A percentile compares a stretch with the other conserved stretches of the same genome.
Conservation (phyloP, 1,140 invertebrate species). For the Spodoptera litura region DNA sequence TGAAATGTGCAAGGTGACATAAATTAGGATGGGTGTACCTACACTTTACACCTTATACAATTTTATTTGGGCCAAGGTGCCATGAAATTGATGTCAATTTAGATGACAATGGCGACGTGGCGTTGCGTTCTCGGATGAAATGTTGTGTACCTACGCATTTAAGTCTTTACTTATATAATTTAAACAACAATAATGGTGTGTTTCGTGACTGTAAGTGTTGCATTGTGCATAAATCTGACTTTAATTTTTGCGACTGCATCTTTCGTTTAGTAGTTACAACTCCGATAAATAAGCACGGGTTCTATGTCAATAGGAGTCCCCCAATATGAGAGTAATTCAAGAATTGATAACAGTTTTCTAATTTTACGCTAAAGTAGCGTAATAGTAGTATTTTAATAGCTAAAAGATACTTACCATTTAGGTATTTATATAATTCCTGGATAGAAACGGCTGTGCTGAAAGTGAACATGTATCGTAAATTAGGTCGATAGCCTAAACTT, state of each 20-base stretch:
- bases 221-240: background rate
- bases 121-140: background rate
- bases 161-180: conserved; percentile 6
- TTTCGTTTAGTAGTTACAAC: background rate
- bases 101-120: conserved; percentile 56
- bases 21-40: conserved; percentile 64
- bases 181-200: conserved; percentile 12
- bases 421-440: background rate
- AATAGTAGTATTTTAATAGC: background rate
- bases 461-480: too few species aligned
- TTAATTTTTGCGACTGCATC: background rate
- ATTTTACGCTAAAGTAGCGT: too few species aligned
- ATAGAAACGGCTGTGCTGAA: background rate
- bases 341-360: too few species aligned
- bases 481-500: too few species aligned
- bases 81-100: conserved; percentile 60
- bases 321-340: too few species aligned
- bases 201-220: conserved; percentile 14
- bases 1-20: conserved; percentile 59
- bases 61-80: conserved; percentile 68
- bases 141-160: conserved; percentile 10
- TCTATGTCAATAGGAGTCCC: too few species aligned
- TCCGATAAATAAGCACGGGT: background rate
- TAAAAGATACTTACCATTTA: background rate
- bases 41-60: background rate